Percentiles rank a stretch among this genome's conserved stretches.
These are phyloP conservation scores for Siderastrea siderea DNA, from an alignment of 92 coral and sea anemone genomes.

Conservation along the genomic window DNA sequence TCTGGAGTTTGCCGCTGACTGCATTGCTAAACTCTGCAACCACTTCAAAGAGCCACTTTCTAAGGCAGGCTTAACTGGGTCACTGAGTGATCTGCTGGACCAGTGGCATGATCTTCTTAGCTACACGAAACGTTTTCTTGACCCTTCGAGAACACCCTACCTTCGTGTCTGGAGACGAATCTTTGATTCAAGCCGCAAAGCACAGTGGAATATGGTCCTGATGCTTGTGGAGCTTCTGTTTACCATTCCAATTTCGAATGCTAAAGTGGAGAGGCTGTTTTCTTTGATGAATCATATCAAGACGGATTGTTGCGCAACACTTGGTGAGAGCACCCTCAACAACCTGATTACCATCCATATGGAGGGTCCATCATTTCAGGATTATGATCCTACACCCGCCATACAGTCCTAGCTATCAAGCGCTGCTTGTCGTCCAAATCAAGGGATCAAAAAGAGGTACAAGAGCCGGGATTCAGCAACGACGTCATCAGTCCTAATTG, in stretches of 20 bases:
- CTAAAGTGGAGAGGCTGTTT: constrained; percentile 82
- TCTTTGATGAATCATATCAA: constrained; percentile 74
- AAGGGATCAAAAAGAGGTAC: not conserved
- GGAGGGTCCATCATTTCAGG: not conserved
- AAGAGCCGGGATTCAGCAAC: constrained; percentile 40
- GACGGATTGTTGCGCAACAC: constrained; percentile 73
- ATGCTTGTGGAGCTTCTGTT: constrained; percentile 76
- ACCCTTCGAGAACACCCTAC: constrained; percentile 78
- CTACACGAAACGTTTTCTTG: constrained; percentile 69
- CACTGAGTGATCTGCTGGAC: constrained; percentile 37
- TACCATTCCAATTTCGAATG: constrained; percentile 78
- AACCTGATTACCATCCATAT: constrained; percentile 55
- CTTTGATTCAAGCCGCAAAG: constrained; percentile 65
- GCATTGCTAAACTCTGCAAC: constrained; percentile 44
- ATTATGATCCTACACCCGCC: not conserved
- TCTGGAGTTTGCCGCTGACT: constrained; percentile 56
- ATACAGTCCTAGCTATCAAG: constrained; percentile 5
- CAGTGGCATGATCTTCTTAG: constrained; percentile 71
- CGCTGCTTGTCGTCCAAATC: not conserved
- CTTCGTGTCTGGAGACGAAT: constrained; percentile 80
- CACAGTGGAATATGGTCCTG: constrained; percentile 70
- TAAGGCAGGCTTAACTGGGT: constrained; percentile 58
- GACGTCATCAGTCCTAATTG: constrained; percentile 64
- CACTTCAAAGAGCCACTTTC: constrained; percentile 73
- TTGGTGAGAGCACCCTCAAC: constrained; percentile 61